Evolutionary conservation across 2,797 vertebrate species (phyloP), one percentile per base, ranked within the genome.

Genomic region (Amphiprion clarkii): DNA sequence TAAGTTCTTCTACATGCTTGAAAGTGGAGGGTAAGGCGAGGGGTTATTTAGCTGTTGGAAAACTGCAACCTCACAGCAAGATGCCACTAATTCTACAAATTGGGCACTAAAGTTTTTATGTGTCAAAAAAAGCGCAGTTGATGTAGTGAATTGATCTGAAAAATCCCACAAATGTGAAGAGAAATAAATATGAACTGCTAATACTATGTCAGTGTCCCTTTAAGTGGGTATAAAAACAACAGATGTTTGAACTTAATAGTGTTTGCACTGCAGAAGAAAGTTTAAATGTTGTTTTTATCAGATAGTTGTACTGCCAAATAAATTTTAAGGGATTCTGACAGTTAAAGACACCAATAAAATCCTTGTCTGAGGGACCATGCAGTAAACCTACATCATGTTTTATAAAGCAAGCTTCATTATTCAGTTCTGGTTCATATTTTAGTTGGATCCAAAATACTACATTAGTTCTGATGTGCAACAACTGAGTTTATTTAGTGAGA

Each of bases 381-480:
- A 36, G 40, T 39, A 40, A 49, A 42, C 66, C 27, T 9, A 12
- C 14, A 25, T 61, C 46, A 46, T 12, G 13, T 27, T 4, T 46
- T 25, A 31, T 16, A 6, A 6, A 39, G 4, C 42, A 54, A 23
- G 46, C 57, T 10, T 36, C 8, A 1, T 3, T 40, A 40, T 52
- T 72, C 70, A 19, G 36, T 1, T 70, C n/a, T 0, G 6, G 0
- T 3, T 55, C 14, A 23, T 5, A 1, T 46, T 19, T 51, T 33
- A 17, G 53, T 57, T 25, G 25, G 14, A 71, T 46, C 58, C 25
- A 64, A 73, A 74, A 42, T 17, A 21, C 19, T 14, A 19, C 36
- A 66, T 51, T 13, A 31, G 4, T 67, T 73, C 67, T 68, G 48
- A 40, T 83, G 17, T 11, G 52, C 31, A 69, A 73, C 68, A 83